phyloP scores from a whole-genome alignment of 1,140 invertebrate species.

The Arctopsyche grandis region DNA sequence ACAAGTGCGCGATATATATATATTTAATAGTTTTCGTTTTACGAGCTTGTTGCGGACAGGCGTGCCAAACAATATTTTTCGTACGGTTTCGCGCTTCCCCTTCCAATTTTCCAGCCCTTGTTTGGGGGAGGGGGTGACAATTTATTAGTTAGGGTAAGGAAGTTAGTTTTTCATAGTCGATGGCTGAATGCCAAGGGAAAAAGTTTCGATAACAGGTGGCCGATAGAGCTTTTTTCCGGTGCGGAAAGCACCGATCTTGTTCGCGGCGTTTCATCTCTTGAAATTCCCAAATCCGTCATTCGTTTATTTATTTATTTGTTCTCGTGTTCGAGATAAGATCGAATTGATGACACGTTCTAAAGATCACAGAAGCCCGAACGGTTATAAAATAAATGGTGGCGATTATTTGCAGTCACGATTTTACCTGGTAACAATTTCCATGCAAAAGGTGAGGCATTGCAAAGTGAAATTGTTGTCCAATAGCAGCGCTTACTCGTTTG shows the following conservation, averaged over 20 bases:
- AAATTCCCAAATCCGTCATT: neutral
- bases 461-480: neutral
- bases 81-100: neutral
- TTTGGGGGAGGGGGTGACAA: conserved; percentile 24
- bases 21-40: too few relatives aligned
- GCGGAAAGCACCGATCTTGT: neutral
- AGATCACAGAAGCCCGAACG: neutral
- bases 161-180: conserved; percentile 34
- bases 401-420: conserved; percentile 11
- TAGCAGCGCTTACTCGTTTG: neutral
- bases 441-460: neutral
- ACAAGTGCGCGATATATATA: too few relatives aligned
- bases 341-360: neutral
- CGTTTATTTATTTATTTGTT: neutral
- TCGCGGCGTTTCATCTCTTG: too few relatives aligned
- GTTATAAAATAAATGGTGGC: neutral
- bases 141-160: conserved; percentile 31
- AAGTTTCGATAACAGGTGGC: conserved; percentile 33
- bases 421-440: neutral
- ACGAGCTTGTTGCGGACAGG: neutral
- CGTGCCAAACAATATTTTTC: neutral
- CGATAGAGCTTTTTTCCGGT: conserved; percentile 15
- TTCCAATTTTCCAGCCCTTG: neutral
- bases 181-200: conserved; percentile 22
- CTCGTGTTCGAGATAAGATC: neutral